phyloP scores from a whole-genome alignment of 2,113 vertebrate genomes.

The Canis aureus region DNA sequence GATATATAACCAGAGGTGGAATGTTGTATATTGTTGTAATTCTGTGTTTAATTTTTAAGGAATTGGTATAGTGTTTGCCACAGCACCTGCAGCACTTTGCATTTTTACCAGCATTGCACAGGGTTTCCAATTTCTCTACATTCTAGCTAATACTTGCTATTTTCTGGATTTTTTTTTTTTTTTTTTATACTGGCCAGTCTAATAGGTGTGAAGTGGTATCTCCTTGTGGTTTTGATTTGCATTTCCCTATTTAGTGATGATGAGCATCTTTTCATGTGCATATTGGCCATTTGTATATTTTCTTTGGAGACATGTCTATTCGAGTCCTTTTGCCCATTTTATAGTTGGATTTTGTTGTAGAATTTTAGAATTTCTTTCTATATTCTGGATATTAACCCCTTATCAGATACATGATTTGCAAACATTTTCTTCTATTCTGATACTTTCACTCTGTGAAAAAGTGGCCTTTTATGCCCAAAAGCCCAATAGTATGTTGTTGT shows the following conservation, averaged over 20 bases:
- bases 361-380: background rate
- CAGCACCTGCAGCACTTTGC: background rate
- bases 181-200: background rate
- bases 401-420: background rate
- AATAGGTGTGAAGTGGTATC: background rate
- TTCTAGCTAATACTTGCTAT: background rate
- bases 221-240: background rate
- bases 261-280: background rate
- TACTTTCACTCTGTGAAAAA: background rate
- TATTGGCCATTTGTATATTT: background rate
- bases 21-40: background rate
- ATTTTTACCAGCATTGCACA: background rate
- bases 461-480: background rate
- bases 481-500: background rate
- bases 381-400: background rate
- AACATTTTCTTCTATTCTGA: background rate
- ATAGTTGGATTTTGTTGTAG: background rate
- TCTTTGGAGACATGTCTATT: background rate
- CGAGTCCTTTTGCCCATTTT: background rate
- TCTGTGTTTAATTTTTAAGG: background rate
- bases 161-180: background rate
- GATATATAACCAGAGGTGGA: background rate
- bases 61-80: background rate
- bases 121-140: background rate
- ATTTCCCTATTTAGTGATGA: background rate